These are phyloP conservation scores for Crotophaga sulcirostris DNA, from an alignment of 2,113 vertebrate species.

Conservation along the genomic window DNA sequence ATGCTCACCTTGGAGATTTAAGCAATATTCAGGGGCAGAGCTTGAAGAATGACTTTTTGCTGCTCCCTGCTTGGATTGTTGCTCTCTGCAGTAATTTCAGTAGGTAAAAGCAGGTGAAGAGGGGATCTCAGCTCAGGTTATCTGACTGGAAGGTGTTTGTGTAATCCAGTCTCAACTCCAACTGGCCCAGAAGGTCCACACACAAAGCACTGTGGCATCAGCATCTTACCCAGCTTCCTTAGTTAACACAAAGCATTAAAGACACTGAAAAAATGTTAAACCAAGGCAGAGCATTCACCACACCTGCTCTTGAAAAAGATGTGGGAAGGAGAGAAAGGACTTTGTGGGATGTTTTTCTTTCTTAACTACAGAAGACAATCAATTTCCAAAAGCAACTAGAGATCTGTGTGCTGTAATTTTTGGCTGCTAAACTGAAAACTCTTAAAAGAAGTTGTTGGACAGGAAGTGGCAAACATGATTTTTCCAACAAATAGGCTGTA, in stretches of 20 bases:
- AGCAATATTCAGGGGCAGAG: background rate
- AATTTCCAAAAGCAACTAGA: background rate
- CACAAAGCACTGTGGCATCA: background rate
- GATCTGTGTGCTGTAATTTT: background rate
- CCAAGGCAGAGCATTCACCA: background rate
- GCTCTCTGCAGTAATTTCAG: background rate
- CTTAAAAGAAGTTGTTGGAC: background rate
- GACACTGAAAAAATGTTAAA: background rate
- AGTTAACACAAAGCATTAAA: background rate
- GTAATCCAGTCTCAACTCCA: background rate
- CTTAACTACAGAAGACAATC: background rate
- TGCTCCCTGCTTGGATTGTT: background rate
- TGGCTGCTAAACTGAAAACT: background rate
- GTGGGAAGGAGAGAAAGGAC: background rate
- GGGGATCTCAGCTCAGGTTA: background rate
- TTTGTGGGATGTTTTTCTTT: background rate
- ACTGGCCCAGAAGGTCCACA: background rate
- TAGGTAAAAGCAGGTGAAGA: background rate
- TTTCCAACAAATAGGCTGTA: background rate
- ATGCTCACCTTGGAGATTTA: background rate
- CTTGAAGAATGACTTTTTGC: background rate
- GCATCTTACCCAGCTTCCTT: background rate
- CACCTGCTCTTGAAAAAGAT: background rate
- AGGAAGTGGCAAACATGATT: background rate
- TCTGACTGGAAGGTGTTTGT: background rate